A percentile compares a stretch with the other conserved stretches of the same genome.
These are phyloP conservation scores for Chrysolina haemoptera DNA, from an alignment of 2,888 invertebrate genomes.

Conservation along the genomic window DNA sequence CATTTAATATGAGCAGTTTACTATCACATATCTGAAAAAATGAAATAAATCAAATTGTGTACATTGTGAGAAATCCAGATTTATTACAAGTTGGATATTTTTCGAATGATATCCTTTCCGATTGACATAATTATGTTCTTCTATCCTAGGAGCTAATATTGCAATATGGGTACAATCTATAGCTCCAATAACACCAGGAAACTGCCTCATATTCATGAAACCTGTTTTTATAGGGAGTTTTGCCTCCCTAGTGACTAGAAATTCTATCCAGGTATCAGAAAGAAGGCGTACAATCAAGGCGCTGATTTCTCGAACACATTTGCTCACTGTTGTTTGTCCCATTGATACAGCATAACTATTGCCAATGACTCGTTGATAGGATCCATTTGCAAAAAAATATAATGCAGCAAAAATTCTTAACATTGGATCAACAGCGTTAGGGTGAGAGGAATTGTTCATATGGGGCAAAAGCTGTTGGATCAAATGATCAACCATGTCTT, in stretches of 20 bases:
- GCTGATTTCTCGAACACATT: not conserved
- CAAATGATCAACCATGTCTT: too few species aligned
- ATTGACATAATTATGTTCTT: not conserved
- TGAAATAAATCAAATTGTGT: not conserved
- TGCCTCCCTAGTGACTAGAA: not conserved
- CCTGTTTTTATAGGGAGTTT: not conserved
- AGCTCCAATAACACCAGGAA: conserved; percentile 1
- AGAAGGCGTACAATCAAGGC: not conserved
- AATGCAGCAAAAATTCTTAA: not conserved
- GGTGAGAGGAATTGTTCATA: too few species aligned
- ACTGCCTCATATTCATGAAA: conserved; percentile 1
- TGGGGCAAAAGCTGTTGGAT: too few species aligned
- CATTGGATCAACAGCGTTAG: too few species aligned
- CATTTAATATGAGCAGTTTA: conserved; percentile 9
- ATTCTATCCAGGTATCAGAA: conserved; percentile 6
- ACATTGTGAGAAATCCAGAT: not conserved
- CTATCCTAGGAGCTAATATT: conserved; percentile 3
- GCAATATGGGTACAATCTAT: not conserved
- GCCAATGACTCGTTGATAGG: not conserved
- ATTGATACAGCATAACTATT: conserved; percentile 1
- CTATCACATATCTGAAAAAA: not conserved
- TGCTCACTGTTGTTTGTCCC: conserved; percentile 1
- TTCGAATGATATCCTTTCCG: not conserved
- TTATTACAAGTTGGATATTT: conserved; percentile 2
- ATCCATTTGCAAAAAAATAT: not conserved